Evolutionary conservation across 2,888 invertebrate genomes (phyloP).

Genomic region (Cancer borealis): DNA sequence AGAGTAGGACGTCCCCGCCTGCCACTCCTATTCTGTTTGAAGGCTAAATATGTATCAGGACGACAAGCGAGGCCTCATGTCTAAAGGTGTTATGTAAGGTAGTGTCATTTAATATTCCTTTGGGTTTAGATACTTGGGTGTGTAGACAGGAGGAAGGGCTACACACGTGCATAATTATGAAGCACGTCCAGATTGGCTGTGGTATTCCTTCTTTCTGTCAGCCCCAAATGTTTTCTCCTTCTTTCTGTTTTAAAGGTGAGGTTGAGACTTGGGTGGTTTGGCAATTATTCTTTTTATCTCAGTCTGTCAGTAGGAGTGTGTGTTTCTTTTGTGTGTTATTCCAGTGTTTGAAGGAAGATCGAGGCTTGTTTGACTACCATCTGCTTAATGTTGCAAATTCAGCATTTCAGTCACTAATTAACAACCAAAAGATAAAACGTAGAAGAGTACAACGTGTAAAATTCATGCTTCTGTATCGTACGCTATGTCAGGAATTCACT

Average conservation of each 20-base stretch:
- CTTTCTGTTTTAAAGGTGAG: no score
- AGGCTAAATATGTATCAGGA: not conserved
- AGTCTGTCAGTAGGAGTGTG: not conserved
- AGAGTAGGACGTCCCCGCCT: not conserved
- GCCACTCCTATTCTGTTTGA: not conserved
- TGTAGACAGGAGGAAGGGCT: not conserved
- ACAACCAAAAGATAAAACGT: not conserved
- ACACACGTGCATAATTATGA: no score
- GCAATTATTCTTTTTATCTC: not conserved
- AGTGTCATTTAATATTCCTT: not conserved
- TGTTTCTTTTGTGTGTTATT: not conserved
- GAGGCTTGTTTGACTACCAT: not conserved
- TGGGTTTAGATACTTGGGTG: not conserved
- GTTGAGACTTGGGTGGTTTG: not conserved
- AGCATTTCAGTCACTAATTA: not conserved
- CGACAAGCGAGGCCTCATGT: not conserved
- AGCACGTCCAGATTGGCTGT: no score
- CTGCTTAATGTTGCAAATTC: not conserved
- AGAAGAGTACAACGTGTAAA: not conserved
- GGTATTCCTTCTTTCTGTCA: no score
- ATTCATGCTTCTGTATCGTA: not conserved
- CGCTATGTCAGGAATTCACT: not conserved
- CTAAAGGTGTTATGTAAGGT: not conserved
- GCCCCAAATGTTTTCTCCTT: no score
- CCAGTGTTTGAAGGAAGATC: not conserved